Evolutionary conservation across 2,797 vertebrate species (phyloP).

Genomic region (Liparis tanakae): DNA sequence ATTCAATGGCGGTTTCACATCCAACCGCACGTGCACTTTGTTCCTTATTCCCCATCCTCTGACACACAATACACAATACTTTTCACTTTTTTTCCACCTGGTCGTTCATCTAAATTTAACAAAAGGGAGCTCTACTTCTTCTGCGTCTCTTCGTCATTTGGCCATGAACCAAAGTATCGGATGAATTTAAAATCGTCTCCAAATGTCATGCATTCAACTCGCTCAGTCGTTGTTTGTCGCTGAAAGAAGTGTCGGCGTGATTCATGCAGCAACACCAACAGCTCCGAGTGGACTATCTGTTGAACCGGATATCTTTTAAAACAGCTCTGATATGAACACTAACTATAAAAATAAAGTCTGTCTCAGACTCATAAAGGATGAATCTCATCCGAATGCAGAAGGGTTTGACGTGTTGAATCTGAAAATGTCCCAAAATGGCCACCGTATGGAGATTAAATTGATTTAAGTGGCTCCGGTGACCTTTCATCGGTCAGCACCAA

Average conservation of each 20-base stretch:
- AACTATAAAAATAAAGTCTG: neutral
- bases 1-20: neutral
- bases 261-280: neutral
- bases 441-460: neutral
- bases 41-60: no score
- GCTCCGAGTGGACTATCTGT: neutral
- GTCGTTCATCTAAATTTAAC: no score
- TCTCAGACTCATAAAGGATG: neutral
- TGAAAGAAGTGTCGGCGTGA: neutral
- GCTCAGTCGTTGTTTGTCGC: neutral
- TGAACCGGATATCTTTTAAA: neutral
- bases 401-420: neutral
- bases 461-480: neutral
- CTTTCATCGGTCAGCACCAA: neutral
- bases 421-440: neutral
- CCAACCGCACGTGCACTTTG: neutral
- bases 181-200: neutral
- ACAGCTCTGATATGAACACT: neutral
- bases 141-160: neutral
- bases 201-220: neutral
- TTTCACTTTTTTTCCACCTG: no score
- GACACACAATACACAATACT: no score
- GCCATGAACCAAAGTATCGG: neutral
- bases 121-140: neutral
- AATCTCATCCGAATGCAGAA: neutral